Evolutionary conservation across 2,888 invertebrate species (phyloP).

Genomic region (Merodon equestris): DNA sequence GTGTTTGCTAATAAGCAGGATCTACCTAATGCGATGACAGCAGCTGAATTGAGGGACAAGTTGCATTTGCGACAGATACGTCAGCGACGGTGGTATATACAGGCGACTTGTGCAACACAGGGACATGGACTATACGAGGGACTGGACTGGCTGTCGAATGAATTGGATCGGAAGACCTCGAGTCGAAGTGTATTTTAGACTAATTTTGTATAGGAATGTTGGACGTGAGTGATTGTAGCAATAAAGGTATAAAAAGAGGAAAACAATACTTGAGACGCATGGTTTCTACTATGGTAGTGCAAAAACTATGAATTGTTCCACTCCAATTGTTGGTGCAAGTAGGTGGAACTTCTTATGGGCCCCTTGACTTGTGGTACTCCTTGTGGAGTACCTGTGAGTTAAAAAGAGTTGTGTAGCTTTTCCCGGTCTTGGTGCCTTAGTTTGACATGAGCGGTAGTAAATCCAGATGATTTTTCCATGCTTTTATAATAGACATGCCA

Average conservation of each 20-base stretch:
- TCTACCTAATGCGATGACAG: constrained; percentile 68
- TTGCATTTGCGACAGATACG: constrained; percentile 54
- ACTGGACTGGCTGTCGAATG: constrained; percentile 69
- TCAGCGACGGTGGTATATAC: constrained; percentile 66
- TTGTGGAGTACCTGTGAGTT: no score
- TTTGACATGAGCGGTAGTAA: no score
- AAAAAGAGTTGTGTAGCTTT: no score
- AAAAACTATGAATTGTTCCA: no score
- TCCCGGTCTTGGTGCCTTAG: no score
- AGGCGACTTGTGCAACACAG: constrained; percentile 64
- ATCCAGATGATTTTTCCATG: no score
- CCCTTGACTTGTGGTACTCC: no score
- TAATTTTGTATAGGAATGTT: not conserved
- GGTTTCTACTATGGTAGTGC: no score
- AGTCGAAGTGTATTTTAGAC: constrained; percentile 30
- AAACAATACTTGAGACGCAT: not conserved
- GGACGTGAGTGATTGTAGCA: not conserved
- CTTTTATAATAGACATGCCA: no score
- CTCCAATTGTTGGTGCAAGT: no score
- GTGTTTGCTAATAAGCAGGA: constrained; percentile 70
- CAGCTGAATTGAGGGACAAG: constrained; percentile 61
- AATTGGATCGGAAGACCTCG: constrained; percentile 43
- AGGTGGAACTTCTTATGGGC: no score
- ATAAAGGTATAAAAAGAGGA: constrained; percentile 1
- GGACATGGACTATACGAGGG: constrained; percentile 69